Evolutionary conservation across 2,113 vertebrate species (phyloP), one percentile per base, ranked within the genome.

Genomic region (Apus apus): DNA sequence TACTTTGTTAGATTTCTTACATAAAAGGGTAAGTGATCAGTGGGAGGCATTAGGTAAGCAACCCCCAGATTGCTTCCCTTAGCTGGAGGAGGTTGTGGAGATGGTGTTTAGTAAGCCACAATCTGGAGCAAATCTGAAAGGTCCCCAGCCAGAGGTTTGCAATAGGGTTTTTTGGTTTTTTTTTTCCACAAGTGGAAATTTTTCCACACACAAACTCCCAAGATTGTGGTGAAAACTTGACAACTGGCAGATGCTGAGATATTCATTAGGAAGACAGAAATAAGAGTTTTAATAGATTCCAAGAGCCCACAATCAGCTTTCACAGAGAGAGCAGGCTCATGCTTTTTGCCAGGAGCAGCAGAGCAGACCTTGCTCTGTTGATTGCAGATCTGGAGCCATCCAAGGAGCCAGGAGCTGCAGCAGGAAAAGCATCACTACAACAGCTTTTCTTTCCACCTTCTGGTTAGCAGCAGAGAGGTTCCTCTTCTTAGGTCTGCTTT

Each of bases 171-270:
- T n/a, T n/a, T 7, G 0, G 76, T 46, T 50, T 8, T 66, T 43
- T 66, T 71, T 48, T 80, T 75, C 65, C 30, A 0, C 27, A 51
- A 79, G 11, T 53, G 43, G 58, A 85, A 90, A 79, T 94, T 70
- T 82, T 53, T 78, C 32, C 5, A 3, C 5, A 2, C 4, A 23
- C 12, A 64, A 84, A 22, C 18, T 34, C 5, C 27, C 32, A 68
- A 62, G 65, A 65, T 95, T 84, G 30, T 89, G 90, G 90, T 70
- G 72, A 45, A 75, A 95, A 85, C 57, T 46, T 90, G 82, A 78
- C 38, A 81, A 75, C 93, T 76, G 91, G 30, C 87, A 96, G 89
- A 75, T 68, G 62, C 51, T 66, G 76, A 75, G 68, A 74, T 67
- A 30, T 13, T 77, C 60, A 89, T 92, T 74, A 92, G 65, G 70